These are phyloP conservation scores for Drosophila melanica DNA, from an alignment of 1,140 invertebrate species.

Conservation along the genomic window DNA sequence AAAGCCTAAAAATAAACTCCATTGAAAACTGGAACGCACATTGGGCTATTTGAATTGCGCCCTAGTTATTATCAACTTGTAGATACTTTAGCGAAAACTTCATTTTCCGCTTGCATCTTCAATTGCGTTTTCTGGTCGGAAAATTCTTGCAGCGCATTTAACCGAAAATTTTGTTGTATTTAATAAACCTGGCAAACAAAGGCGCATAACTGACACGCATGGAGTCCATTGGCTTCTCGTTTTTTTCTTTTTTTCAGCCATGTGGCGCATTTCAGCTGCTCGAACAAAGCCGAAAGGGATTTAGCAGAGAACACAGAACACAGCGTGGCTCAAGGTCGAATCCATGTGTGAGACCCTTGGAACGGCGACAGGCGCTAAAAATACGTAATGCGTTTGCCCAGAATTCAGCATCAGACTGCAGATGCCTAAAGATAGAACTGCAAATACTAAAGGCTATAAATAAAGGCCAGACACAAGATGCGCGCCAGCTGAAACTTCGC, in stretches of 20 bases:
- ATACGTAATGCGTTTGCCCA: constrained; percentile 41
- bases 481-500: constrained; percentile 27
- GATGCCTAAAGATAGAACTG: constrained; percentile 41
- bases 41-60: constrained; percentile 47
- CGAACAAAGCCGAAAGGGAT: constrained; percentile 23
- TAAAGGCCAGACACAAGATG: constrained; percentile 27
- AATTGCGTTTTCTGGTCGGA: neutral
- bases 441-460: constrained; percentile 35
- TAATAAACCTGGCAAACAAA: constrained; percentile 10
- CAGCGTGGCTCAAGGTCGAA: constrained; percentile 38
- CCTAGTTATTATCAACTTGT: constrained; percentile 32
- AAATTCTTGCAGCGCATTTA: neutral
- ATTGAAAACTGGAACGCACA: constrained; percentile 75
- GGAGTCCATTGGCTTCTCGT: constrained; percentile 23
- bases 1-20: constrained; percentile 75
- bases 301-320: neutral
- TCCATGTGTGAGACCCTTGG: constrained; percentile 33
- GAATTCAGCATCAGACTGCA: constrained; percentile 24
- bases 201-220: constrained; percentile 8
- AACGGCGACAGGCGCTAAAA: constrained; percentile 28
- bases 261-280: constrained; percentile 24
- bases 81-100: constrained; percentile 22
- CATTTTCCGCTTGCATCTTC: neutral
- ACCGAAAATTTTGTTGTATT: neutral
- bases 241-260: neutral